These are phyloP conservation scores for Ranitomeya variabilis DNA, from an alignment of 2,113 vertebrate species.

Conservation along the genomic window DNA sequence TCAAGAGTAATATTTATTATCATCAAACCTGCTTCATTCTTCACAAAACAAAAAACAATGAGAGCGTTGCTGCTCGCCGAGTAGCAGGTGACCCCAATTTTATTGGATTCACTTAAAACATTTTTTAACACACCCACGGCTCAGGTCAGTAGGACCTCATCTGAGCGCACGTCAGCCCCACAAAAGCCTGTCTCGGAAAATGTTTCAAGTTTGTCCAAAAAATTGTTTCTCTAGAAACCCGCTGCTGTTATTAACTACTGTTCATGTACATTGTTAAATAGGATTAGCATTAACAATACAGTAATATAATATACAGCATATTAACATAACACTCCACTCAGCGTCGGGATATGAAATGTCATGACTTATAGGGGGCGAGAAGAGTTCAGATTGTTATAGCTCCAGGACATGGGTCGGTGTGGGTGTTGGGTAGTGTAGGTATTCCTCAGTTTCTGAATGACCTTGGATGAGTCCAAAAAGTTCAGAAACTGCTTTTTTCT, in stretches of 20 bases:
- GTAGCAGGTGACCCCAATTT: conserved; percentile 51
- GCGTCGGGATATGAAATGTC: background rate
- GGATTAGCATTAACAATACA: conserved; percentile 33
- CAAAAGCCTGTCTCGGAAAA: conserved; percentile 10
- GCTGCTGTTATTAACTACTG: conserved; percentile 44
- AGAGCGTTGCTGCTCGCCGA: background rate
- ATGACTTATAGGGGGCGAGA: background rate
- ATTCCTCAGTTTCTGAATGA: background rate
- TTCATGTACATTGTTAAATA: conserved; percentile 34
- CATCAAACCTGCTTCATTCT: conserved; percentile 37
- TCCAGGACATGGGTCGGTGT: background rate
- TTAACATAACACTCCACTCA: background rate
- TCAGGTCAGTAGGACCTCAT: conserved; percentile 48
- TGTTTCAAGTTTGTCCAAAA: conserved; percentile 55
- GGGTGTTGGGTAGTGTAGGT: background rate
- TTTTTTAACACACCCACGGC: conserved; percentile 36
- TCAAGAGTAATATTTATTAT: conserved; percentile 44
- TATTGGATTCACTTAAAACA: conserved; percentile 52
- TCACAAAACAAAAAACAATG: conserved; percentile 47
- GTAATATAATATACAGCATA: conserved; percentile 17
- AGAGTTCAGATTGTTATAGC: background rate
- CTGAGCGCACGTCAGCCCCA: background rate
- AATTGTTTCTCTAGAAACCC: conserved; percentile 30
- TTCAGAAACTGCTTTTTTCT: too few relatives aligned
- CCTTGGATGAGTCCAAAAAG: background rate